Percentiles rank a stretch among this genome's conserved stretches.
Conservation (phyloP, 2,113 vertebrate species). For the rabbit (Oryctolagus cuniculus) region DNA sequence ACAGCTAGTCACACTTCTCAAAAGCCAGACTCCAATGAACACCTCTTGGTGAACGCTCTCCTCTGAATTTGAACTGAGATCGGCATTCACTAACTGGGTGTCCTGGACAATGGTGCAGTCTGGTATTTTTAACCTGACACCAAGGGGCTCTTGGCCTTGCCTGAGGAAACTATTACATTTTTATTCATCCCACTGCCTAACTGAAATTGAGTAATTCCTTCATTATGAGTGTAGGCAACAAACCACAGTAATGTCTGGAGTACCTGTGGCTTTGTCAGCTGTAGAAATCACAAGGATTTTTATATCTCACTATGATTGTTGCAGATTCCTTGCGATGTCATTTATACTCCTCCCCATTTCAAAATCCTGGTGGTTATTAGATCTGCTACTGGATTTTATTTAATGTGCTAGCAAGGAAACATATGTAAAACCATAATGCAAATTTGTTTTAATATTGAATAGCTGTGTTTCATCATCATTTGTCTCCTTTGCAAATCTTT, state of each 20-base stretch:
- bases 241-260: not conserved
- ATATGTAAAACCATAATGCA: not conserved
- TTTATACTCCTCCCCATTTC: not conserved
- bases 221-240: not conserved
- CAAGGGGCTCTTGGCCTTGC: not conserved
- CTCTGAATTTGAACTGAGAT: not conserved
- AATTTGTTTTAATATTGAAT: not conserved
- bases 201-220: not conserved
- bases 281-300: not conserved
- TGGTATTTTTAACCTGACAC: not conserved
- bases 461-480: not conserved
- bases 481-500: not conserved
- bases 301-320: not conserved
- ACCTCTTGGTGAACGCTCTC: not conserved
- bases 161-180: not conserved
- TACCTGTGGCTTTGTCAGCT: not conserved
- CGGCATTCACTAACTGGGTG: not conserved
- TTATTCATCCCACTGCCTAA: not conserved
- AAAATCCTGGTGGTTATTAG: not conserved
- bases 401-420: slow-evolving; percentile 10
- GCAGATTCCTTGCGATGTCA: not conserved
- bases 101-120: not conserved
- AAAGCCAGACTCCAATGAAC: not conserved
- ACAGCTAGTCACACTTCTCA: not conserved
- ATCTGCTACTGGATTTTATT: not conserved